phyloP scores from a whole-genome alignment of 2,888 invertebrate species.

The Helicoverpa assulta region DNA sequence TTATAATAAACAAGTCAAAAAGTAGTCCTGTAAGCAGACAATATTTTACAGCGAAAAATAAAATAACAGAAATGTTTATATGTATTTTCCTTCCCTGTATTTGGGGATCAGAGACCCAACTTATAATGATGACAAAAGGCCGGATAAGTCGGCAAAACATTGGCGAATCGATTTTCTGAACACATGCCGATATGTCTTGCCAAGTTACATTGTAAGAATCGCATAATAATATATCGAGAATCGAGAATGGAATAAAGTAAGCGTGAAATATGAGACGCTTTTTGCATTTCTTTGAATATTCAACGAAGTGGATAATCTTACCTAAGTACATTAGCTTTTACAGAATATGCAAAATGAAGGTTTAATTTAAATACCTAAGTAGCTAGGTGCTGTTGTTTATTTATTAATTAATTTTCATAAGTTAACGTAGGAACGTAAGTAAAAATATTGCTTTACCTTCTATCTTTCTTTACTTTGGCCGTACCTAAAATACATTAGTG shows the following conservation, averaged over 20 bases:
- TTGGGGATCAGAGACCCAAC: conserved; percentile 32
- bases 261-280: conserved; percentile 15
- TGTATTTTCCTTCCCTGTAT: conserved; percentile 27
- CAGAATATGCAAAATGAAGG: conserved; percentile 2
- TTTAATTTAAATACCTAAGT: conserved; percentile 4
- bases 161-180: conserved; percentile 38
- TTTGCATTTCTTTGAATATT: conserved; percentile 36
- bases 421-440: too few species aligned
- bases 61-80: conserved; percentile 23
- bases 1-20: not conserved
- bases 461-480: not conserved
- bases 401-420: too few species aligned
- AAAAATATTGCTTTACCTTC: too few species aligned
- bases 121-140: conserved; percentile 46
- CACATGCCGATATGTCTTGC: conserved; percentile 20
- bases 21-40: not conserved
- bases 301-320: conserved; percentile 6
- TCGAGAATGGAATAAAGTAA: conserved; percentile 7
- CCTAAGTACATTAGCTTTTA: conserved; percentile 6
- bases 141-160: conserved; percentile 32
- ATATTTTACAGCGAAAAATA: conserved; percentile 5
- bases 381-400: not conserved
- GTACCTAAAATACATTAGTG: not conserved
- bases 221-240: not conserved
- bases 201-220: conserved; percentile 27